Conservation (phyloP, 2,797 vertebrate species). For the Scyliorhinus canicula region DNA sequence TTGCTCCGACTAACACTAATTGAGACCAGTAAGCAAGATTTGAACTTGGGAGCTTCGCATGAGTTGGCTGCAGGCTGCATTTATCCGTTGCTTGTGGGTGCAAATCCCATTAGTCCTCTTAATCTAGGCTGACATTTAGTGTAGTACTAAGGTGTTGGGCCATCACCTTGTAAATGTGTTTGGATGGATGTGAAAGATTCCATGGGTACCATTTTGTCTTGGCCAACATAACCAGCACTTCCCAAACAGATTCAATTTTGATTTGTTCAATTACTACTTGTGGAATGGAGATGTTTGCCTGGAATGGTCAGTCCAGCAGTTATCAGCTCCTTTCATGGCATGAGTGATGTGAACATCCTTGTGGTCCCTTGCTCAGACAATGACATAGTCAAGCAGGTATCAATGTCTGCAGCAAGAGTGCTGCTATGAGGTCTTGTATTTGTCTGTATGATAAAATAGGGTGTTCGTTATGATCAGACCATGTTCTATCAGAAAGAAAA, state of each 20-base stretch:
- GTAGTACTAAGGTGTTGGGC: neutral
- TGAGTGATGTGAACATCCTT: no score
- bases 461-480: no score
- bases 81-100: neutral
- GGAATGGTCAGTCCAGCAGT: no score
- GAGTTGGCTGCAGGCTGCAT: neutral
- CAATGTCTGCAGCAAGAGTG: no score
- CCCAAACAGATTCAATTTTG: no score
- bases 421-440: no score
- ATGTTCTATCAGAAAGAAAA: no score
- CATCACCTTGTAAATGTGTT: neutral
- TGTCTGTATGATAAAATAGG: no score
- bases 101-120: neutral
- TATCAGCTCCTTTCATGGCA: no score
- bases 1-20: neutral
- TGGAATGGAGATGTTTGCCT: neutral
- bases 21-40: neutral
- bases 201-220: neutral
- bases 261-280: neutral
- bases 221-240: neutral
- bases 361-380: no score
- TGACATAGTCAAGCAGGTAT: no score
- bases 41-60: neutral
- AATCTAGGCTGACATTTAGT: neutral
- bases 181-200: neutral